Conservation (phyloP, 1,140 invertebrate species). For the Asbolus verrucosus region DNA sequence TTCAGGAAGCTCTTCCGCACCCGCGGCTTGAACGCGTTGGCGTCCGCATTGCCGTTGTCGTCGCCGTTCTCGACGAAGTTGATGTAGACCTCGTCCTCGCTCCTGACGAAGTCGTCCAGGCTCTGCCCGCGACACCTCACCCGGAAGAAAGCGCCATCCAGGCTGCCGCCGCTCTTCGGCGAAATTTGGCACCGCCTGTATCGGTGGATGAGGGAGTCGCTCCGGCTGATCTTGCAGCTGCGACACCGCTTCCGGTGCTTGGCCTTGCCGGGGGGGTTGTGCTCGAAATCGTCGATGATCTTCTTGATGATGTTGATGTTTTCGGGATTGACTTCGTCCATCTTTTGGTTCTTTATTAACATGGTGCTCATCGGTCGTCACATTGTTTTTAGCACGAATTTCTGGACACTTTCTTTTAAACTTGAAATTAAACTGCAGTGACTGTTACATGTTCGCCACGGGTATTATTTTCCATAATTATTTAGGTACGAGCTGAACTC, state of each 20-base stretch:
- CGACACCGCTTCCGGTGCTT: background rate
- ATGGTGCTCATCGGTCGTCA: slow-evolving; percentile 50
- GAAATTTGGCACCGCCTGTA: slow-evolving; percentile 28
- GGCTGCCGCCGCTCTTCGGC: slow-evolving; percentile 12
- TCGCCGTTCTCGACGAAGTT: slow-evolving; percentile 58
- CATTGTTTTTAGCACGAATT: slow-evolving; percentile 1
- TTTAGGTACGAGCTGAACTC: background rate
- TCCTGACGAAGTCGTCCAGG: slow-evolving; percentile 47
- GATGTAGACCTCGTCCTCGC: slow-evolving; percentile 56
- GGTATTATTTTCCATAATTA: background rate
- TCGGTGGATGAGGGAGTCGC: slow-evolving; percentile 51
- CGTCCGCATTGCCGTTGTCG: slow-evolving; percentile 56
- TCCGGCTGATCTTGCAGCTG: slow-evolving; percentile 50
- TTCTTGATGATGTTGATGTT: slow-evolving; percentile 60
- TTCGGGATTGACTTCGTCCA: slow-evolving; percentile 56
- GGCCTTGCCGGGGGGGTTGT: slow-evolving; percentile 47
- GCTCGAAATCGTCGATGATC: slow-evolving; percentile 60
- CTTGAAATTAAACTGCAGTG: background rate
- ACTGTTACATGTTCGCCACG: slow-evolving; percentile 31
- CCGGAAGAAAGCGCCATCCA: slow-evolving; percentile 8
- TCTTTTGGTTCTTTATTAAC: slow-evolving; percentile 56
- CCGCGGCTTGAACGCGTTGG: slow-evolving; percentile 44
- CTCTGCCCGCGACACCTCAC: slow-evolving; percentile 19
- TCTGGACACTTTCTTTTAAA: too few species aligned
- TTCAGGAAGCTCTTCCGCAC: slow-evolving; percentile 24